Evolutionary conservation across 1,140 invertebrate genomes (phyloP).

Genomic region (Bradysia coprophila): DNA sequence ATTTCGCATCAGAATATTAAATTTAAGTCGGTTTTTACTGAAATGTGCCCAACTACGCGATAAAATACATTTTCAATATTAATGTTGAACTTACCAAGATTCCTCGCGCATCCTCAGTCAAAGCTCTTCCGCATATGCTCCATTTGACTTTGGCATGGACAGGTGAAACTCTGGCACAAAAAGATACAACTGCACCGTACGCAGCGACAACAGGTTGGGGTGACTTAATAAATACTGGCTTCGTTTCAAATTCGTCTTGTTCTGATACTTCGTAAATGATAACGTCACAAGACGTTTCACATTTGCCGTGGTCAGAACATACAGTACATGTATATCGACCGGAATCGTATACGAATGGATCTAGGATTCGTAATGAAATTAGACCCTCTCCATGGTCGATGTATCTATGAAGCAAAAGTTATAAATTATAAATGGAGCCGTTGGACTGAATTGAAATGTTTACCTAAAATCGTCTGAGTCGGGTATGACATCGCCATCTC

Average conservation of each 20-base stretch:
- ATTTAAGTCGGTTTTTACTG: no score
- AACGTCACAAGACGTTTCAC: constrained; percentile 17
- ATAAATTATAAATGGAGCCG: not conserved
- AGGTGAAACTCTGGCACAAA: constrained; percentile 20
- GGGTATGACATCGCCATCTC: constrained; percentile 43
- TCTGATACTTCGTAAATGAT: constrained; percentile 15
- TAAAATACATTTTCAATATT: no score
- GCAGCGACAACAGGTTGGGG: constrained; percentile 14
- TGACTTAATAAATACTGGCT: constrained; percentile 14
- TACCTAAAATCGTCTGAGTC: constrained; percentile 38
- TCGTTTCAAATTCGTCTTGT: constrained; percentile 9
- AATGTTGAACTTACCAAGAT: constrained; percentile 15
- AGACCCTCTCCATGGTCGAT: constrained; percentile 36
- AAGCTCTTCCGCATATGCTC: constrained; percentile 8
- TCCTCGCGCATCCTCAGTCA: constrained; percentile 14
- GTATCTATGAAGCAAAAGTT: constrained; percentile 27
- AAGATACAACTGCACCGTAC: constrained; percentile 12
- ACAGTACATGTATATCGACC: constrained; percentile 53
- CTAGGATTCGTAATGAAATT: constrained; percentile 38
- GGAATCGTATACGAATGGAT: constrained; percentile 44
- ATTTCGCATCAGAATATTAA: no score
- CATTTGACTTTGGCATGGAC: constrained; percentile 15
- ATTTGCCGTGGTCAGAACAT: constrained; percentile 10
- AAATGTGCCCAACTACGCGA: no score
- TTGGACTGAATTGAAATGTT: constrained; percentile 4